phyloP scores from a whole-genome alignment of 2,113 vertebrate species.

The Myodes glareolus region DNA sequence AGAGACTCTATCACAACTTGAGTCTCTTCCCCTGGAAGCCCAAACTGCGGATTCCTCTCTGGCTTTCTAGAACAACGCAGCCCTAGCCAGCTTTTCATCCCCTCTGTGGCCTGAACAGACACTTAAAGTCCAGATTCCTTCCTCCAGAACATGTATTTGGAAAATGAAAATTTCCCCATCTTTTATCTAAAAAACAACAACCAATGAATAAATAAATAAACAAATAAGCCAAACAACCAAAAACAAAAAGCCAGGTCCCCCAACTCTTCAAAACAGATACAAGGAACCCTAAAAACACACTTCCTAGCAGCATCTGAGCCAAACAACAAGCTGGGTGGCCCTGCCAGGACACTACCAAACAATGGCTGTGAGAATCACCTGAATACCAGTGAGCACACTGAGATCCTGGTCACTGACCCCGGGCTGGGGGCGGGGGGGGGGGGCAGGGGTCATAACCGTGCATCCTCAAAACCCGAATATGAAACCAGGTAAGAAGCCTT shows the following conservation, averaged over 20 bases:
- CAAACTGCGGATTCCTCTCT: neutral
- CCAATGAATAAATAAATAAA: neutral
- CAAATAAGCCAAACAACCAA: neutral
- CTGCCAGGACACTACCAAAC: neutral
- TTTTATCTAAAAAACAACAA: slow-evolving; percentile 12
- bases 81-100: neutral
- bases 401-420: neutral
- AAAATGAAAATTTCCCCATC: neutral
- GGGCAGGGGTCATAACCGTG: too few species aligned
- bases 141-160: neutral
- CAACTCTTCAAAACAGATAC: slow-evolving; percentile 45
- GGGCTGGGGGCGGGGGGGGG: too few species aligned
- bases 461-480: neutral
- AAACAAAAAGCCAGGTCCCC: neutral
- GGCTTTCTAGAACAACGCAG: neutral
- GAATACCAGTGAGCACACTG: neutral
- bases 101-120: neutral
- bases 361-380: neutral
- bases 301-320: slow-evolving; percentile 44
- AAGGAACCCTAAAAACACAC: slow-evolving; percentile 48
- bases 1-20: neutral
- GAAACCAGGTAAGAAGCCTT: neutral
- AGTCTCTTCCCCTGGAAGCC: neutral
- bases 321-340: neutral
- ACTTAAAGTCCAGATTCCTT: neutral